These are phyloP conservation scores for Troglohyphantes excavatus DNA, from an alignment of 2,888 invertebrate genomes.

Conservation along the genomic window DNA sequence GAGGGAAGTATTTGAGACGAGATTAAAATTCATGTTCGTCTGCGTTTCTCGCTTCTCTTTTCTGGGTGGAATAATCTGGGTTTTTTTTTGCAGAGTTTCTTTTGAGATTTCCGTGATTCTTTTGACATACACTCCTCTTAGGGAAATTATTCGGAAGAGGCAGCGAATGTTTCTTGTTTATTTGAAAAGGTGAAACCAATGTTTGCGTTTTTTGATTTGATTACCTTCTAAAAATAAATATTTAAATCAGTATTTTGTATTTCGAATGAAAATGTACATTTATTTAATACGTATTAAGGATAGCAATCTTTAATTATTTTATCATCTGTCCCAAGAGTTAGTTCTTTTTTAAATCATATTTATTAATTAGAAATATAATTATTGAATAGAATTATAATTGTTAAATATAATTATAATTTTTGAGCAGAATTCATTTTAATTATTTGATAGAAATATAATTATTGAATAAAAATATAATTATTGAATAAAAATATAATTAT, in stretches of 20 bases:
- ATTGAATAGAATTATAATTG: no score
- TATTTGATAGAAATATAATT: no score
- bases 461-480: no score
- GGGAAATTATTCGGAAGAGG: background rate
- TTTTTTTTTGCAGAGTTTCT: background rate
- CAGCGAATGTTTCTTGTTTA: background rate
- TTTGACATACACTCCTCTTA: background rate
- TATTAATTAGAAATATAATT: no score
- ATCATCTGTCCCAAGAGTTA: no score
- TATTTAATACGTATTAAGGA: no score
- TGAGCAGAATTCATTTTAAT: no score
- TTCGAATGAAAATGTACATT: no score
- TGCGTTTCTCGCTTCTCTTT: background rate
- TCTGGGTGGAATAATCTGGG: constrained; percentile 8
- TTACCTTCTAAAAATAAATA: background rate
- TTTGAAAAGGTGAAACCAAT: background rate
- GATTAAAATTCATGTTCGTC: constrained; percentile 44
- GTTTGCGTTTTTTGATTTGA: background rate
- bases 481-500: no score
- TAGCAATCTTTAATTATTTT: no score
- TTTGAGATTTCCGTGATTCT: background rate
- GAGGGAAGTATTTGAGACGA: constrained; percentile 49
- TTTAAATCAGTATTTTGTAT: background rate
- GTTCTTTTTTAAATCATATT: no score
- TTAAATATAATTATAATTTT: no score